Conservation (phyloP, 2,113 vertebrate genomes). For the Actenoides hombroni region DNA sequence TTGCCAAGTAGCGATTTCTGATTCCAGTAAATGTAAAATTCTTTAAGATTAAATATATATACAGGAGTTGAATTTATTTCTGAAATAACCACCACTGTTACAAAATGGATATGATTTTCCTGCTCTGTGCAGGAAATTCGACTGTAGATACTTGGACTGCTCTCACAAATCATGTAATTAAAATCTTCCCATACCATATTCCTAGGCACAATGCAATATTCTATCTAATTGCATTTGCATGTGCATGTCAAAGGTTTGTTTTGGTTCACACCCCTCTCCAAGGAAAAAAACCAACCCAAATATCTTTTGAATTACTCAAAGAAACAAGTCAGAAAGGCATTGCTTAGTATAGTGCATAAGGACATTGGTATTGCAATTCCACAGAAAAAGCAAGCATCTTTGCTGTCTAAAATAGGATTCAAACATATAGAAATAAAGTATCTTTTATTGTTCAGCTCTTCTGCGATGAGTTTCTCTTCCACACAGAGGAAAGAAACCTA, state of each 20-base stretch:
- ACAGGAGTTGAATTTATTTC: background rate
- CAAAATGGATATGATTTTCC: background rate
- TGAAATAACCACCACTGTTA: background rate
- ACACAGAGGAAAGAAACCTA: background rate
- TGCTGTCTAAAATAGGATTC: background rate
- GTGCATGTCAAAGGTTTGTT: background rate
- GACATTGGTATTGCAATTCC: background rate
- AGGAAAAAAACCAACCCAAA: background rate
- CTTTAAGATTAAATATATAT: background rate
- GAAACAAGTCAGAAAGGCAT: conserved; percentile 24
- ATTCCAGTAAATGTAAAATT: background rate
- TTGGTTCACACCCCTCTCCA: background rate
- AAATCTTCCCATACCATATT: background rate
- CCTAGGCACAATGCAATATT: background rate
- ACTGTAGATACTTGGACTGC: background rate
- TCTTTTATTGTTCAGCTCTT: background rate
- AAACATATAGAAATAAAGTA: background rate
- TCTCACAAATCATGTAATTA: background rate
- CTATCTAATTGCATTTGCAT: background rate
- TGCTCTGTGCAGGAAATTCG: background rate
- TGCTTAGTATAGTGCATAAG: background rate
- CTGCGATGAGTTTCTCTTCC: background rate
- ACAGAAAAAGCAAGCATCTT: background rate
- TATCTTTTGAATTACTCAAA: conserved; percentile 14
- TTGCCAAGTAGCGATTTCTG: background rate